phyloP scores from a whole-genome alignment of 2,797 vertebrate species.

The Florisuga fusca region DNA sequence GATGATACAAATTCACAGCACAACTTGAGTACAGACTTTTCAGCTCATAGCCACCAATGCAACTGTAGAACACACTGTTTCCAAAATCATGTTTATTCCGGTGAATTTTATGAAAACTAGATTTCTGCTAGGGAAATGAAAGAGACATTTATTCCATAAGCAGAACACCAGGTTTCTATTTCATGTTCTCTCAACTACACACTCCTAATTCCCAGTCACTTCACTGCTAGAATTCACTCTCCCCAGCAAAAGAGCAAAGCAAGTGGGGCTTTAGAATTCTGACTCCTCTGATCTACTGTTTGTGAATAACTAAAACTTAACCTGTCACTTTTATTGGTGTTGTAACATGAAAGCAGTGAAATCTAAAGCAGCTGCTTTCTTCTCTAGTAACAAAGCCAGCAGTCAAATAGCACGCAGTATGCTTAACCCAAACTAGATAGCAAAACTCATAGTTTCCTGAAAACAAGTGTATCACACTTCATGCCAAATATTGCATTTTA shows the following conservation, averaged over 20 bases:
- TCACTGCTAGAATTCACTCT: background rate
- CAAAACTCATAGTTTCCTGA: background rate
- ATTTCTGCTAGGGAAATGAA: background rate
- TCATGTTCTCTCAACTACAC: background rate
- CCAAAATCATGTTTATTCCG: background rate
- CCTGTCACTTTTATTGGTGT: background rate
- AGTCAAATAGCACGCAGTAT: background rate
- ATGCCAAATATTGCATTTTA: background rate
- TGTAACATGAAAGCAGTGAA: background rate
- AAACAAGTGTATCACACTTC: background rate
- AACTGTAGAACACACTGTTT: background rate
- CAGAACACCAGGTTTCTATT: background rate
- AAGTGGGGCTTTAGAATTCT: background rate
- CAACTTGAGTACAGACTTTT: background rate
- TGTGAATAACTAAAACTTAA: slow-evolving; percentile 1
- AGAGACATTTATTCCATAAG: background rate
- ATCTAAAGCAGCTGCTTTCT: background rate
- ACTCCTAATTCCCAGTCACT: background rate
- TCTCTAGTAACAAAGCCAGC: background rate
- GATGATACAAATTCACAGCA: background rate
- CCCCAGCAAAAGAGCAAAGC: background rate
- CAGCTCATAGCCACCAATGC: background rate
- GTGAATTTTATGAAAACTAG: background rate
- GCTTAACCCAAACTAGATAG: background rate
- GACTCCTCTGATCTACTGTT: background rate